phyloP scores from a whole-genome alignment of 2,888 invertebrate species.

The Caenorhabditis uteleia region DNA sequence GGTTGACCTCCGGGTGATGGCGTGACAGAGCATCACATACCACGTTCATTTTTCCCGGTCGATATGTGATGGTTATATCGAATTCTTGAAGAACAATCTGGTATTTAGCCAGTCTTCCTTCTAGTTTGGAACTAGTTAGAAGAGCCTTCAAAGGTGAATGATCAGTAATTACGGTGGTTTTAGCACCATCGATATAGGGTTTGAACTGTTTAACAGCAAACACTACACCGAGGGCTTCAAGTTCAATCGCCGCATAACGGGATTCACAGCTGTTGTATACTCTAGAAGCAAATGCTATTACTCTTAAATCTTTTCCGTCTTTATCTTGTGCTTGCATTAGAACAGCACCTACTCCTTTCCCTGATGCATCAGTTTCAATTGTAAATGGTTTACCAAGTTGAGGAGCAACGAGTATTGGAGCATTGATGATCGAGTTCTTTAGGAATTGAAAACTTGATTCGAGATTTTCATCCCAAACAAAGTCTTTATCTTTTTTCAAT shows the following conservation, averaged over 20 bases:
- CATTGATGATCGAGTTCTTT: conserved; percentile 1
- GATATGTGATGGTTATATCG: conserved; percentile 39
- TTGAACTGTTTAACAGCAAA: conserved; percentile 20
- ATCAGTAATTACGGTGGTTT: conserved; percentile 18
- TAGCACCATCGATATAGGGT: conserved; percentile 21
- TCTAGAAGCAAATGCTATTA: conserved; percentile 19
- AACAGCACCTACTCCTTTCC: conserved; percentile 26
- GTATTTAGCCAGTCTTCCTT: conserved; percentile 23
- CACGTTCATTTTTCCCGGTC: conserved; percentile 42
- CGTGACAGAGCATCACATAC: conserved; percentile 43
- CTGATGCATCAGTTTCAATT: conserved; percentile 28
- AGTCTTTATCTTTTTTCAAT: conserved; percentile 8
- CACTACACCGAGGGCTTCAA: conserved; percentile 22
- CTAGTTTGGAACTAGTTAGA: conserved; percentile 5
- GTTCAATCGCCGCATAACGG: conserved; percentile 19
- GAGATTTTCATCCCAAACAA: conserved; percentile 19
- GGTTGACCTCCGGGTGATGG: not conserved
- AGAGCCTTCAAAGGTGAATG: conserved; percentile 22
- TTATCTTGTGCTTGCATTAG: conserved; percentile 17
- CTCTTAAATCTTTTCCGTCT: conserved; percentile 3
- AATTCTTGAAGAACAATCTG: conserved; percentile 21
- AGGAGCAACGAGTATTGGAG: conserved; percentile 25
- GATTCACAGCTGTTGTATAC: conserved; percentile 12
- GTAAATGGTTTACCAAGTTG: conserved; percentile 13
- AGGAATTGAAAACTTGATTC: conserved; percentile 20